Conservation (phyloP, 2,797 vertebrate species). For the Gymnoscopelus microlampas region DNA sequence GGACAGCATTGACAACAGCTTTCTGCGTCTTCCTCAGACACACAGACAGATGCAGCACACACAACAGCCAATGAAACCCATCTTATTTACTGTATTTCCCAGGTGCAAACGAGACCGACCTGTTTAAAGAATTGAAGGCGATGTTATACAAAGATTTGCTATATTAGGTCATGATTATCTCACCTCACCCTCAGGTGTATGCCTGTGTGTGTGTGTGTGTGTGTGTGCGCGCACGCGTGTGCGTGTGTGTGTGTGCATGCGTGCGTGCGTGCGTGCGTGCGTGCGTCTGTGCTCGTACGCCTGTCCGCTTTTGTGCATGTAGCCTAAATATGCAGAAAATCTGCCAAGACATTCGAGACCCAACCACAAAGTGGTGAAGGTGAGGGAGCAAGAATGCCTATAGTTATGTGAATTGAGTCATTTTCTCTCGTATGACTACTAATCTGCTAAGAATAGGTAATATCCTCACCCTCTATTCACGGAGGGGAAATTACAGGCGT, state of each 20-base stretch:
- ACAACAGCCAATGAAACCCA: neutral
- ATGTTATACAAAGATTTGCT: neutral
- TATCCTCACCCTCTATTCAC: slow-evolving; percentile 32
- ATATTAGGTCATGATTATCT: neutral
- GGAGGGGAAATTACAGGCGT: slow-evolving; percentile 37
- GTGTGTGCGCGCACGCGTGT: neutral
- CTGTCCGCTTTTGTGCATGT: neutral
- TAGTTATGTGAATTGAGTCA: slow-evolving; percentile 48
- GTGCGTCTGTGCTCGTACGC: neutral
- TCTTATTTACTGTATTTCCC: too few species aligned
- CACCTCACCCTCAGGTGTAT: neutral
- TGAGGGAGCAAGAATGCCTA: slow-evolving; percentile 40
- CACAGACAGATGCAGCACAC: neutral
- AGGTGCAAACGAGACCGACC: neutral
- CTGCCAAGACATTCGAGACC: neutral
- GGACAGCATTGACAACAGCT: too few species aligned
- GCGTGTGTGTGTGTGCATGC: neutral
- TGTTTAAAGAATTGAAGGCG: neutral
- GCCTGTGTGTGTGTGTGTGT: neutral
- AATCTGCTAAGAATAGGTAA: slow-evolving; percentile 45
- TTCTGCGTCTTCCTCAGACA: neutral
- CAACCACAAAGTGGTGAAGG: slow-evolving; percentile 40
- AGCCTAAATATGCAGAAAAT: slow-evolving; percentile 3
- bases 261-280: neutral
- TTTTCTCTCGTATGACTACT: slow-evolving; percentile 45